A percentile compares a stretch with the other conserved stretches of the same genome.
phyloP scores from a whole-genome alignment of 2,797 vertebrate genomes.

The Ptychadena robeensis region DNA sequence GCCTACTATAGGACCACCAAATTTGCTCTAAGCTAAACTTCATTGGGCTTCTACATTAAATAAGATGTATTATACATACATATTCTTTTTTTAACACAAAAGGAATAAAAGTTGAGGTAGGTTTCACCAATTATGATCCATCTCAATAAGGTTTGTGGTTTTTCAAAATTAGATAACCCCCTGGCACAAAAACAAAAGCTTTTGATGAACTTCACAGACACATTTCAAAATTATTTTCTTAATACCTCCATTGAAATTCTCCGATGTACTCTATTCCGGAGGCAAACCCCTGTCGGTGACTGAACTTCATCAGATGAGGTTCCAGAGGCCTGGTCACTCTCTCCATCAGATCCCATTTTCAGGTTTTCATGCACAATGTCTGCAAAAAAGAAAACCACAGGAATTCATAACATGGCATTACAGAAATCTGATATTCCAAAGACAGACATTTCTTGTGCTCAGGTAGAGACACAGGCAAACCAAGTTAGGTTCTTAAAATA shows the following conservation, averaged over 20 bases:
- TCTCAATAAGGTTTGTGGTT: no score
- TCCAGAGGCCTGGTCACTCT: constrained; percentile 96
- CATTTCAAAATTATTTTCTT: background rate
- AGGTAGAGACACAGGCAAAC: no score
- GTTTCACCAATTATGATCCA: no score
- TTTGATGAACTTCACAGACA: background rate
- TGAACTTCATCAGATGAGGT: constrained; percentile 96
- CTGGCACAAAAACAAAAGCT: no score
- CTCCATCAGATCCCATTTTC: constrained; percentile 96
- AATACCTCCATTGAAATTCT: constrained; percentile 94
- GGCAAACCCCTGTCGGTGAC: constrained; percentile 92
- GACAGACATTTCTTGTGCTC: background rate
- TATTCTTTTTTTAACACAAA: no score
- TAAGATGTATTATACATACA: no score
- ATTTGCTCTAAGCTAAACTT: no score
- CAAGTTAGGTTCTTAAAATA: no score
- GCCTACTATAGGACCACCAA: no score
- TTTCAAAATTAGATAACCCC: no score
- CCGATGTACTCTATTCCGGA: constrained; percentile 90
- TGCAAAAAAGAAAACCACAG: constrained; percentile 68
- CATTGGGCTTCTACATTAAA: no score
- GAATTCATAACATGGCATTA: background rate
- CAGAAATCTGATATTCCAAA: background rate
- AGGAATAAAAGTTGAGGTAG: no score
- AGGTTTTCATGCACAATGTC: constrained; percentile 96